Conservation (phyloP, 2,888 invertebrate species). For the Hoplodrina ambigua region DNA sequence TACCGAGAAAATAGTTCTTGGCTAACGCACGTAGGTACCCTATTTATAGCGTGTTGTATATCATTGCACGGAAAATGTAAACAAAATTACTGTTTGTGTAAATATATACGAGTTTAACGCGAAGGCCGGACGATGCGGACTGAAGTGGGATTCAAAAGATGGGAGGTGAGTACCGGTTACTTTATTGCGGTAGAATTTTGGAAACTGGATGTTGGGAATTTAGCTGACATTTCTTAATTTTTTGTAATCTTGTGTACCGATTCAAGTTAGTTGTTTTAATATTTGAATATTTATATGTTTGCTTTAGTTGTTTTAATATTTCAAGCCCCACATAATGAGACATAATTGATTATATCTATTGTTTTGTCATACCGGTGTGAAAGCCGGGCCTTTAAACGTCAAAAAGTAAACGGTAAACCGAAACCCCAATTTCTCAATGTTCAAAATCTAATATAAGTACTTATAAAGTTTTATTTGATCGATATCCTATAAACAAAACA, state of each 20-base stretch:
- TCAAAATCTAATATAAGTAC: background rate
- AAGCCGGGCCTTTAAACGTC: too few relatives aligned
- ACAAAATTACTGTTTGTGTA: slow-evolving; percentile 80
- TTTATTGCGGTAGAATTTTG: background rate
- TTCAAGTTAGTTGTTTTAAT: too few relatives aligned
- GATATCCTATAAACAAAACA: background rate
- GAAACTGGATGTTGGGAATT: too few relatives aligned
- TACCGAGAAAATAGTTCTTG: slow-evolving; percentile 69
- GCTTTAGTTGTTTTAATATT: too few relatives aligned
- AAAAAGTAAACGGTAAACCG: too few relatives aligned
- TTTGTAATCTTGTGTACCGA: too few relatives aligned
- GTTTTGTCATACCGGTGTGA: too few relatives aligned
- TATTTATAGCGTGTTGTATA: slow-evolving; percentile 77
- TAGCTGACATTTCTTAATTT: too few relatives aligned
- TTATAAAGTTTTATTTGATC: background rate
- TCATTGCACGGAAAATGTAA: slow-evolving; percentile 79
- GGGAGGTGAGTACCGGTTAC: slow-evolving; percentile 1
- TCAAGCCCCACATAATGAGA: too few relatives aligned
- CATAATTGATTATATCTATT: too few relatives aligned
- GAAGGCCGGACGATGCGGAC: slow-evolving; percentile 61
- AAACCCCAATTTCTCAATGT: background rate
- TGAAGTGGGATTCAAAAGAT: slow-evolving; percentile 40
- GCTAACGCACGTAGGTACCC: slow-evolving; percentile 66
- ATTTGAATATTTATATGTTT: too few relatives aligned
- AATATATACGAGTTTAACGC: slow-evolving; percentile 67